Conservation (phyloP, 2,797 vertebrate genomes). For the Oophaga sylvatica region DNA sequence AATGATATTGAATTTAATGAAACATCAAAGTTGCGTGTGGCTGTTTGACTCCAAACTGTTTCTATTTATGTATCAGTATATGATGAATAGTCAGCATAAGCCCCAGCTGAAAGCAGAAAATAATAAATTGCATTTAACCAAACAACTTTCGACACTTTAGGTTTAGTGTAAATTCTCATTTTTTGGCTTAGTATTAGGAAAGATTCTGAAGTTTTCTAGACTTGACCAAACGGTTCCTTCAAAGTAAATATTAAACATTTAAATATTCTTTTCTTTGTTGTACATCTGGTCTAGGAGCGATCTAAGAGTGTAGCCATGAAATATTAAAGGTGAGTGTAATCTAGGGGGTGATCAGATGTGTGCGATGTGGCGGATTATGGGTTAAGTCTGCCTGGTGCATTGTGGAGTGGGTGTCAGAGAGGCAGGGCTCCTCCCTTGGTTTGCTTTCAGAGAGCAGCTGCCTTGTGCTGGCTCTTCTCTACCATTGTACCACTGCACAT, state of each 20-base stretch:
- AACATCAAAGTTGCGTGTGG: too few species aligned
- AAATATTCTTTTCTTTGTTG: not conserved
- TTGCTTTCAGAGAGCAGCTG: constrained; percentile 59
- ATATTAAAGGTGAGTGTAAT: not conserved
- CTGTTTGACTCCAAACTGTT: too few species aligned
- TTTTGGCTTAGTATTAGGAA: not conserved
- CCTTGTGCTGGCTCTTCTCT: constrained; percentile 57
- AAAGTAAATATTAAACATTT: not conserved
- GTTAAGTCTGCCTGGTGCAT: constrained; percentile 63
- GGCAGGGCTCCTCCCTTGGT: constrained; percentile 63
- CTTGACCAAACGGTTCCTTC: not conserved
- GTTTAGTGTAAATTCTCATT: not conserved
- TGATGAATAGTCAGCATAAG: not conserved
- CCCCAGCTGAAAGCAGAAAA: not conserved
- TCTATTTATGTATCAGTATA: too few species aligned
- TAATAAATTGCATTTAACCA: not conserved
- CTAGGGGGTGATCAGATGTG: not conserved
- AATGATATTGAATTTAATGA: too few species aligned
- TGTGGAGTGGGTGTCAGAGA: constrained; percentile 60
- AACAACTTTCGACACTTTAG: not conserved
- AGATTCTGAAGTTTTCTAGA: not conserved
- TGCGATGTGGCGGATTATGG: constrained; percentile 20
- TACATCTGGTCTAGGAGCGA: not conserved
- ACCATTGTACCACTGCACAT: constrained; percentile 41
- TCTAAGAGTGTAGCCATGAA: not conserved